Conservation (phyloP, 2,888 invertebrate species). For the Macaria liturata region DNA sequence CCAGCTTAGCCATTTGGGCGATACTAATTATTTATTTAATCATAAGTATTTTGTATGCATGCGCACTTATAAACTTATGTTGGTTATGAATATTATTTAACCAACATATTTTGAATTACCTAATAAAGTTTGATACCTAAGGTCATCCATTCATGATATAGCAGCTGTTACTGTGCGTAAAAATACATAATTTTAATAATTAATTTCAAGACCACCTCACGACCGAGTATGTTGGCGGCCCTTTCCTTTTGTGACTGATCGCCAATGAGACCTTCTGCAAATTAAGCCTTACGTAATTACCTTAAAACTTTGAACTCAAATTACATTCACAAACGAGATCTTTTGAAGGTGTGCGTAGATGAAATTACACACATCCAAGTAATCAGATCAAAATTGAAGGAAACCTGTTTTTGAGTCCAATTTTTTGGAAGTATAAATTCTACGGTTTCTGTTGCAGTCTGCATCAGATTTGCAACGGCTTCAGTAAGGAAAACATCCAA, state of each 20-base stretch:
- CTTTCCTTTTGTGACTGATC: slow-evolving; percentile 39
- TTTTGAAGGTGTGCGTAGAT: slow-evolving; percentile 39
- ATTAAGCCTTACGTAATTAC: slow-evolving; percentile 61
- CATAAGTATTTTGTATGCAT: no score
- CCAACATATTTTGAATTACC: no score
- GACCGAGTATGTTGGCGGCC: slow-evolving; percentile 23
- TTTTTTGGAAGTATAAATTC: slow-evolving; percentile 58
- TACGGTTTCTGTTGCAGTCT: slow-evolving; percentile 37
- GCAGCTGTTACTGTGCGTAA: no score
- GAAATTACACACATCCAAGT: slow-evolving; percentile 41
- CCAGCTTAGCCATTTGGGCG: no score
- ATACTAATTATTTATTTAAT: no score
- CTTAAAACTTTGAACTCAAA: slow-evolving; percentile 53
- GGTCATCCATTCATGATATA: no score
- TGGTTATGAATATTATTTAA: no score
- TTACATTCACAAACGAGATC: slow-evolving; percentile 46
- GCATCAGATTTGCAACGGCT: slow-evolving; percentile 48
- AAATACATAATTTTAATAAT: no score
- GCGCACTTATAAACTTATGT: no score
- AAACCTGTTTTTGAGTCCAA: slow-evolving; percentile 50
- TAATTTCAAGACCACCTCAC: slow-evolving; percentile 26
- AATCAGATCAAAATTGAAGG: slow-evolving; percentile 38
- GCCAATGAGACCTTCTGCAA: slow-evolving; percentile 32
- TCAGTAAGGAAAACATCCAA: slow-evolving; percentile 45
- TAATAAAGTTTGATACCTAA: no score